Evolutionary conservation across 2,797 vertebrate species (phyloP).

Genomic region (Eleutherodactylus coqui): DNA sequence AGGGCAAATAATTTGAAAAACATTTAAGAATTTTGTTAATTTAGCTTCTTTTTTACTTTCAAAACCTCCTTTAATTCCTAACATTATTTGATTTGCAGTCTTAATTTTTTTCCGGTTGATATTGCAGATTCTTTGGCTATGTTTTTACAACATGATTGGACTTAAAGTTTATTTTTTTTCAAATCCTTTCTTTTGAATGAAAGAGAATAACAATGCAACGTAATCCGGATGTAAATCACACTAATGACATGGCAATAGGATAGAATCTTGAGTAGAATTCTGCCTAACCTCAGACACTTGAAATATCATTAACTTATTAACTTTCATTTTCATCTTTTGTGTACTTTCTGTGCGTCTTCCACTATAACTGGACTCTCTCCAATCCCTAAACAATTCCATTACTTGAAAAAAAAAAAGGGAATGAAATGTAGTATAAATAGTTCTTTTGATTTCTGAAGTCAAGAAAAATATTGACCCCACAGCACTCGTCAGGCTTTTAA

Average conservation of each 20-base stretch:
- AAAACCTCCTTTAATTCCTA: too few species aligned
- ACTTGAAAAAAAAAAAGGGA: constrained; percentile 7
- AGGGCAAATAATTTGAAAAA: too few species aligned
- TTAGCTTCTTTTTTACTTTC: too few species aligned
- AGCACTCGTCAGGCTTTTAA: constrained; percentile 17
- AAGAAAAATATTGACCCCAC: constrained; percentile 24
- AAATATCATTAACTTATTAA: background rate
- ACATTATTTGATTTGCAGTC: too few species aligned
- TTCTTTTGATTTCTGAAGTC: constrained; percentile 21
- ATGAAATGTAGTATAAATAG: constrained; percentile 23
- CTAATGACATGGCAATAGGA: background rate
- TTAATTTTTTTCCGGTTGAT: background rate
- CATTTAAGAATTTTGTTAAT: too few species aligned
- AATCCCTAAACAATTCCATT: constrained; percentile 24
- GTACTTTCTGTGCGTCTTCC: background rate
- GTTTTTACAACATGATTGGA: too few species aligned
- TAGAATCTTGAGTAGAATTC: background rate
- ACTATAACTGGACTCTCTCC: constrained; percentile 5
- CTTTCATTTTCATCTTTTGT: background rate
- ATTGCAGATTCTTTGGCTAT: too few species aligned
- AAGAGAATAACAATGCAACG: background rate
- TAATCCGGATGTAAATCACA: background rate
- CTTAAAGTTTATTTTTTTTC: too few species aligned
- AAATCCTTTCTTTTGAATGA: background rate
- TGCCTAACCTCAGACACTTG: background rate